Evolutionary conservation across 2,113 vertebrate genomes (phyloP).

Genomic region (Sciurus niger): DNA sequence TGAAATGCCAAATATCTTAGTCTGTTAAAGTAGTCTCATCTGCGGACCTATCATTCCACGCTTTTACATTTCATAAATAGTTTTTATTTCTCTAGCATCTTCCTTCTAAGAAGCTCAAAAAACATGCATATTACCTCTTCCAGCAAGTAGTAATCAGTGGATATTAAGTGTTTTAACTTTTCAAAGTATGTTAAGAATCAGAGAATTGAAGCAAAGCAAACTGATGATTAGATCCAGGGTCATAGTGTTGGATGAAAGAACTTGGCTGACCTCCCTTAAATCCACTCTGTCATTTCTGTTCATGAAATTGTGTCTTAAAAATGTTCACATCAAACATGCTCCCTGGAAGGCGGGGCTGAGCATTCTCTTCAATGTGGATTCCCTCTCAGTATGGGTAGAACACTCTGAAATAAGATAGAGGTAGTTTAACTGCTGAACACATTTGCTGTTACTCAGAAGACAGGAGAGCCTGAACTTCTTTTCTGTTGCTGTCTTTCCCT

Average conservation of each 20-base stretch:
- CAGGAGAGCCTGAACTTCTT: slow-evolving; percentile 39
- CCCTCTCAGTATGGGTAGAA: slow-evolving; percentile 16
- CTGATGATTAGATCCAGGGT: slow-evolving; percentile 67
- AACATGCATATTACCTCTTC: slow-evolving; percentile 2
- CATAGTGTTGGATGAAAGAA: slow-evolving; percentile 56
- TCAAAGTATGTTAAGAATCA: slow-evolving; percentile 57
- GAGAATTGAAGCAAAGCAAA: slow-evolving; percentile 69
- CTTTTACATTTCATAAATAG: slow-evolving; percentile 55
- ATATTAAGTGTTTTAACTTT: slow-evolving; percentile 65
- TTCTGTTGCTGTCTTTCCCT: neutral
- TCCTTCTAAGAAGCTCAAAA: slow-evolving; percentile 52
- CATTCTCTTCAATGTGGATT: slow-evolving; percentile 17
- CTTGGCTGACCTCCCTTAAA: slow-evolving; percentile 55
- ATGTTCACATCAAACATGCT: slow-evolving; percentile 38
- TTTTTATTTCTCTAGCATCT: slow-evolving; percentile 47
- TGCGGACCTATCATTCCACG: neutral
- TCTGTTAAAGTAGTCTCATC: slow-evolving; percentile 12
- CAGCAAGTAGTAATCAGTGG: slow-evolving; percentile 41
- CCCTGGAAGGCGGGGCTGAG: neutral
- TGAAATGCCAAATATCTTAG: slow-evolving; percentile 51
- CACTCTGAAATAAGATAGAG: slow-evolving; percentile 36
- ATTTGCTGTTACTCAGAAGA: slow-evolving; percentile 59
- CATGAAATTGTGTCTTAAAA: slow-evolving; percentile 62
- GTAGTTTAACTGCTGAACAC: slow-evolving; percentile 67
- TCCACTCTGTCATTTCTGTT: slow-evolving; percentile 59